These are phyloP conservation scores for Desmophyllum pertusum DNA, from an alignment of 92 coral and sea anemone species.

Conservation along the genomic window DNA sequence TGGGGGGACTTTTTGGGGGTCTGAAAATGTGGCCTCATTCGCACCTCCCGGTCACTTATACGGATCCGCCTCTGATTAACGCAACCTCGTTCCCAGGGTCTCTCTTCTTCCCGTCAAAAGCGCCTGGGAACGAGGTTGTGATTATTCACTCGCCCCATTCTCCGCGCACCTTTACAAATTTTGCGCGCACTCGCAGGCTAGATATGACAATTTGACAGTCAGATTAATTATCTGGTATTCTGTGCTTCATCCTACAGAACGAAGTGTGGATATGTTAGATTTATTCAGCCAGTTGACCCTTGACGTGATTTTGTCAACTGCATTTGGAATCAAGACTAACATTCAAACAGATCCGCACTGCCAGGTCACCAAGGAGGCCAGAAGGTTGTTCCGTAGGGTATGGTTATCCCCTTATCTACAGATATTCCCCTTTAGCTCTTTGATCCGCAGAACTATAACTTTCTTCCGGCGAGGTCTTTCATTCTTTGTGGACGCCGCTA, in stretches of 20 bases:
- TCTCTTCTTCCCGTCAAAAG: no score
- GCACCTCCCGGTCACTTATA: no score
- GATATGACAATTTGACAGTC: background rate
- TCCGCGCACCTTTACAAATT: no score
- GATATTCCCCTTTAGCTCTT: constrained; percentile 20
- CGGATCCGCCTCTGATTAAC: no score
- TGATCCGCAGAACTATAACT: constrained; percentile 12
- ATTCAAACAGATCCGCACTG: constrained; percentile 64
- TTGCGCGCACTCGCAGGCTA: background rate
- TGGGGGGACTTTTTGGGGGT: no score
- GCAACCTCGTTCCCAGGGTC: no score
- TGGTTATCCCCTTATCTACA: constrained; percentile 11
- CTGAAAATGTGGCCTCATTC: no score
- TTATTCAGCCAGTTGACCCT: constrained; percentile 72
- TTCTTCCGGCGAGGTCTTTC: constrained; percentile 16
- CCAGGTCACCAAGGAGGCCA: constrained; percentile 7
- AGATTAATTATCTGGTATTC: background rate
- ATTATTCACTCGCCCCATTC: no score
- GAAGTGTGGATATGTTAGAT: constrained; percentile 58
- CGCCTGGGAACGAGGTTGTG: no score
- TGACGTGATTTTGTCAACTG: constrained; percentile 68
- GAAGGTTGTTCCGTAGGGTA: background rate
- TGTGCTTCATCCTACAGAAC: constrained; percentile 13
- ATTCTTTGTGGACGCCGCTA: constrained; percentile 23
- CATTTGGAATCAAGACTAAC: constrained; percentile 69